A percentile compares a stretch with the other conserved stretches of the same genome.
Conservation (phyloP, 2,888 invertebrate genomes). For the Clostera curtula region DNA sequence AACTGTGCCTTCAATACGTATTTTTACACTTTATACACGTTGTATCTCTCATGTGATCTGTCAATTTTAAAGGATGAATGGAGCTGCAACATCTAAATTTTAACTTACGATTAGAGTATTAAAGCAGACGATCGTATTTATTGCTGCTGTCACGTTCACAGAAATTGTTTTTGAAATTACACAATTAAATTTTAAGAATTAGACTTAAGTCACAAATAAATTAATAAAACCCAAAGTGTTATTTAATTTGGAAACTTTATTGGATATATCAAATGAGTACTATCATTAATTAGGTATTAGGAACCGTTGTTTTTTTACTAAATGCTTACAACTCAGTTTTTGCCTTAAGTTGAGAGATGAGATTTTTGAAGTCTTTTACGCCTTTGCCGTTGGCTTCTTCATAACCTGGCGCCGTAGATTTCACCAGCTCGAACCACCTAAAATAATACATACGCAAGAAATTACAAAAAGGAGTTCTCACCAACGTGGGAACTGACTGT, state of each 20-base stretch:
- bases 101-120: neutral
- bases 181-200: constrained; percentile 29
- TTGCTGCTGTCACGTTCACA: constrained; percentile 24
- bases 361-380: constrained; percentile 42
- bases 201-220: constrained; percentile 54
- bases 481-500: too few relatives aligned
- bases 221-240: constrained; percentile 4
- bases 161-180: constrained; percentile 24
- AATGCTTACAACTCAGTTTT: constrained; percentile 31
- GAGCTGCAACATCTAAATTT: constrained; percentile 10
- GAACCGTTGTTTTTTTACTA: neutral
- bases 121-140: neutral
- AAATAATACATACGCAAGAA: constrained; percentile 5
- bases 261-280: too few relatives aligned
- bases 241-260: constrained; percentile 4
- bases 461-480: too few relatives aligned
- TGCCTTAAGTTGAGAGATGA: constrained; percentile 23
- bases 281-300: neutral
- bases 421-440: constrained; percentile 44
- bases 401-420: constrained; percentile 35
- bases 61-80: too few relatives aligned
- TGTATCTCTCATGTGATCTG: too few relatives aligned
- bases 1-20: too few relatives aligned
- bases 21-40: too few relatives aligned
- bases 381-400: constrained; percentile 55